These are phyloP conservation scores for Perca flavescens DNA, from an alignment of 2,113 vertebrate species.

Conservation along the genomic window DNA sequence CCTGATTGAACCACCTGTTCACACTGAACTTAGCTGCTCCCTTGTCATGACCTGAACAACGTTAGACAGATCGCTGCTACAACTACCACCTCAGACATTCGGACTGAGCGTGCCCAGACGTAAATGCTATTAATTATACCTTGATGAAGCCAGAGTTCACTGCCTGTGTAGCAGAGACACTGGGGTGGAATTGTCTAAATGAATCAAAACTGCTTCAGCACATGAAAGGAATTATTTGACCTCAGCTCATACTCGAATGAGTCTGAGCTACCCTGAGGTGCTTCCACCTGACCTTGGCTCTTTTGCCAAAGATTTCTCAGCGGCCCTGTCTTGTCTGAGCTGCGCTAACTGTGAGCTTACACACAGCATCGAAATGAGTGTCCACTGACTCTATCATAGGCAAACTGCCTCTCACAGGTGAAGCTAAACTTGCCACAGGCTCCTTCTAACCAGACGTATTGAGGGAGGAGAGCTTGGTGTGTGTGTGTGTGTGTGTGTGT, in stretches of 20 bases:
- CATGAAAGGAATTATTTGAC: conserved; percentile 28
- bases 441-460: not conserved
- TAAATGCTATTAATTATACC: conserved; percentile 22
- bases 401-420: conserved; percentile 5
- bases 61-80: not conserved
- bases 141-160: conserved; percentile 38
- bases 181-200: not conserved
- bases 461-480: conserved; percentile 12
- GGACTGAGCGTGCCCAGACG: conserved; percentile 7
- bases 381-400: not conserved
- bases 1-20: conserved; percentile 22
- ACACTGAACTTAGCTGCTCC: not conserved
- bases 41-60: not conserved
- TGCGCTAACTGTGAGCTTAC: not conserved
- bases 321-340: conserved; percentile 1
- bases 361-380: conserved; percentile 27
- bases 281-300: conserved; percentile 33
- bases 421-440: not conserved
- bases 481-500: no score
- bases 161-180: not conserved
- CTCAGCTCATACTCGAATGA: not conserved
- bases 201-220: conserved; percentile 14
- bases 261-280: not conserved
- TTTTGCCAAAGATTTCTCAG: conserved; percentile 24
- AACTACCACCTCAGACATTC: conserved; percentile 1